A percentile compares a stretch with the other conserved stretches of the same genome.
Evolutionary conservation across 2,888 invertebrate species (phyloP).

Genomic region (Stenurella melanura): DNA sequence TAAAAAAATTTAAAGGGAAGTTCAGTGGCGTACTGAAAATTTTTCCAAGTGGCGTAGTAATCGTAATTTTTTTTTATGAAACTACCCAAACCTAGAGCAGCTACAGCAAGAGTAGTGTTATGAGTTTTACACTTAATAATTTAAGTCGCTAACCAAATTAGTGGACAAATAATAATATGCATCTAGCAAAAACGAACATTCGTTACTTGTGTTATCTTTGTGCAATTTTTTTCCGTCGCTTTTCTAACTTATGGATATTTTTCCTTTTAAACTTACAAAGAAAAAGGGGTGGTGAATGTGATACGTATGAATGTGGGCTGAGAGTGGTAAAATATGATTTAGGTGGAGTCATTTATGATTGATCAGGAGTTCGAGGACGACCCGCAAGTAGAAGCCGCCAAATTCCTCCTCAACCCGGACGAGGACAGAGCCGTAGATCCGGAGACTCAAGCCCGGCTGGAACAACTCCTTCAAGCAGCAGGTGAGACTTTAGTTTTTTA

Average conservation of each 20-base stretch:
- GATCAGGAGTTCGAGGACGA: conserved; percentile 82
- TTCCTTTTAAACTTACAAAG: neutral
- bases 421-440: conserved; percentile 85
- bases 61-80: too few species aligned
- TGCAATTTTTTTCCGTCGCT: neutral
- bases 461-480: conserved; percentile 95
- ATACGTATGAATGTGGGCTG: conserved; percentile 38
- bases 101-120: too few species aligned
- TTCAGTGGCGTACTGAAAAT: too few species aligned
- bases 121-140: too few species aligned
- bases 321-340: conserved; percentile 62
- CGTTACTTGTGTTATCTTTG: conserved; percentile 4
- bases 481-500: conserved; percentile 73
- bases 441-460: conserved; percentile 92
- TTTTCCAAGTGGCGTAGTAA: too few species aligned
- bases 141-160: too few species aligned
- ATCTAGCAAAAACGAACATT: neutral
- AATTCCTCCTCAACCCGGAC: conserved; percentile 79
- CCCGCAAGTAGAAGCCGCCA: conserved; percentile 78
- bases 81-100: too few species aligned
- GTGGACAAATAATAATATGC: too few species aligned
- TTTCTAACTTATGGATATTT: neutral
- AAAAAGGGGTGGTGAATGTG: conserved; percentile 31
- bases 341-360: conserved; percentile 84
- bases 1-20: too few species aligned